Conservation (phyloP, 2,113 vertebrate genomes). For the Pteruthius melanotis region DNA sequence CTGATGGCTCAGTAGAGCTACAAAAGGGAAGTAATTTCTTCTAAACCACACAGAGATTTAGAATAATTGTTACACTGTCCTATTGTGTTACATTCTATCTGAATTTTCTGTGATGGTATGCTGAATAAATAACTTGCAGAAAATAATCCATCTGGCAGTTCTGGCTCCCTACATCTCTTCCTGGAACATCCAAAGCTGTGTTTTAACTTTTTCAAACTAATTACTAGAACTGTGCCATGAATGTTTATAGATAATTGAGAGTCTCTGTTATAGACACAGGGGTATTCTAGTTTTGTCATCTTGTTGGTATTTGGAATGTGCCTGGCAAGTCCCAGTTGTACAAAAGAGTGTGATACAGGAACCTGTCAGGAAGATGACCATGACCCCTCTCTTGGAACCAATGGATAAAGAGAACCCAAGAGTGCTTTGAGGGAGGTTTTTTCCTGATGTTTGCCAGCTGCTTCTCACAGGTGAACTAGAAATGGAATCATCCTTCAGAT, state of each 20-base stretch:
- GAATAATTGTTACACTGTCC: neutral
- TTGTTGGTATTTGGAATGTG: neutral
- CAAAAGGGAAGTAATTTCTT: slow-evolving; percentile 3
- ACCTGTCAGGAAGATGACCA: neutral
- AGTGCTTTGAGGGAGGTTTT: neutral
- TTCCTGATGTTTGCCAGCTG: neutral
- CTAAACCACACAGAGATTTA: neutral
- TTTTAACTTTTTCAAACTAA: neutral
- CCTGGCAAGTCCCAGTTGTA: neutral
- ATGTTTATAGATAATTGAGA: neutral
- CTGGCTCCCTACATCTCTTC: neutral
- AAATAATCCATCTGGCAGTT: slow-evolving; percentile 36
- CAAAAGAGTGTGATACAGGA: neutral
- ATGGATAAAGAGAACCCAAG: neutral
- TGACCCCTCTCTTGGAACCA: neutral
- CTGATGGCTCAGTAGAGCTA: neutral
- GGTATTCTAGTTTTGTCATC: neutral
- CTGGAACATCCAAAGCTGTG: neutral
- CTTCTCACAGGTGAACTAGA: neutral
- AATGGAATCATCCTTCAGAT: neutral
- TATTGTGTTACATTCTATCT: neutral
- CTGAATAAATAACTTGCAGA: slow-evolving; percentile 3
- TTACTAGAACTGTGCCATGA: neutral
- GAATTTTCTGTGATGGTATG: neutral
- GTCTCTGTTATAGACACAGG: neutral